Conservation (phyloP, 2,888 invertebrate species). For the Drosophila incognita region DNA sequence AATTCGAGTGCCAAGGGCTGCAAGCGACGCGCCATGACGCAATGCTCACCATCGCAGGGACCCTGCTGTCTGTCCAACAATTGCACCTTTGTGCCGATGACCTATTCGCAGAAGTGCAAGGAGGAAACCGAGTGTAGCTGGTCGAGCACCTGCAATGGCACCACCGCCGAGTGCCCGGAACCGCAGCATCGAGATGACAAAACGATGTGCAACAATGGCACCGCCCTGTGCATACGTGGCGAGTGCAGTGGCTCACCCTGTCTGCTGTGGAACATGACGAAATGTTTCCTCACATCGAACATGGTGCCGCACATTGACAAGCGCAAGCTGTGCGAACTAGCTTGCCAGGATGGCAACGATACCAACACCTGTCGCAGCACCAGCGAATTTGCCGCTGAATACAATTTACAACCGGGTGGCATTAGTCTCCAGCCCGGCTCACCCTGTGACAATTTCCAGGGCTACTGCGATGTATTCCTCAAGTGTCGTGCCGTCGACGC, state of each 20-base stretch:
- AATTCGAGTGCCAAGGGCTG: slow-evolving; percentile 92
- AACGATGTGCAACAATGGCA: slow-evolving; percentile 98
- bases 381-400: slow-evolving; percentile 91
- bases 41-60: slow-evolving; percentile 97
- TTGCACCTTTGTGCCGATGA: slow-evolving; percentile 91
- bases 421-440: slow-evolving; percentile 97
- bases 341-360: slow-evolving; percentile 95
- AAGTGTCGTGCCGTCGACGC: slow-evolving; percentile 99
- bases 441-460: slow-evolving; percentile 99
- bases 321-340: slow-evolving; percentile 96
- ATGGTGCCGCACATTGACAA: slow-evolving; percentile 91
- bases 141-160: slow-evolving; percentile 94
- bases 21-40: slow-evolving; percentile 90
- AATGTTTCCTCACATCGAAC: slow-evolving; percentile 96
- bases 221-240: slow-evolving; percentile 93
- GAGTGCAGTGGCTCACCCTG: slow-evolving; percentile 98
- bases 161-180: slow-evolving; percentile 93
- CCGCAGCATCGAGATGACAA: slow-evolving; percentile 93
- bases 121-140: slow-evolving; percentile 95
- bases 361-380: slow-evolving; percentile 92
- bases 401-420: slow-evolving; percentile 91
- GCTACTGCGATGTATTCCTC: slow-evolving; percentile 99
- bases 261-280: slow-evolving; percentile 95
- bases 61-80: slow-evolving; percentile 95
- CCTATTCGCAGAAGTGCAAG: slow-evolving; percentile 90